Evolutionary conservation across 1,140 invertebrate species (phyloP).

Genomic region (Temnothorax curvispinosus): DNA sequence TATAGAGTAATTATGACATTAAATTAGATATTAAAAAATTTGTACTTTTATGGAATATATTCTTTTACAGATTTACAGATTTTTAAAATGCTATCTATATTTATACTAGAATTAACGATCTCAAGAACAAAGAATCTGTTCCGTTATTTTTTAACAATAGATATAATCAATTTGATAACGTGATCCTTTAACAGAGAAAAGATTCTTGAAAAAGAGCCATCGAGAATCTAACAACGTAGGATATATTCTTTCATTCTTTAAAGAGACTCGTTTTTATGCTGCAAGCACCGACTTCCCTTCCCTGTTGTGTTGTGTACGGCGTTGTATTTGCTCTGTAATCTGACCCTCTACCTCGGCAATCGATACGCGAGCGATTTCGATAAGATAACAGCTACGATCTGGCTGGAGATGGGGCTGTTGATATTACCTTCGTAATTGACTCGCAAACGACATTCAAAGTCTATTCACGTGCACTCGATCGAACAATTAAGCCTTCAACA

Average conservation of each 20-base stretch:
- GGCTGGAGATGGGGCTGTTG: slow-evolving; percentile 7
- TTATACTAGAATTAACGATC: background rate
- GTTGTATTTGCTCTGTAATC: slow-evolving; percentile 40
- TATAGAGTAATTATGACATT: background rate
- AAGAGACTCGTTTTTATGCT: slow-evolving; percentile 11
- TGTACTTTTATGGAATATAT: background rate
- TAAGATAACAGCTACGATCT: slow-evolving; percentile 55
- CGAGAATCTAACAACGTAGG: background rate
- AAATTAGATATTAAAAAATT: background rate
- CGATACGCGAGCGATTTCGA: slow-evolving; percentile 57
- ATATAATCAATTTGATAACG: slow-evolving; percentile 3
- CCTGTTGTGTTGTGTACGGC: slow-evolving; percentile 7
- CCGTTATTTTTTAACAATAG: background rate
- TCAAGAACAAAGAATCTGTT: background rate
- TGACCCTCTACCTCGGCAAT: slow-evolving; percentile 45
- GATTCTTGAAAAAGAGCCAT: background rate
- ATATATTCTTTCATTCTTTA: slow-evolving; percentile 3
- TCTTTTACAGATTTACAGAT: background rate
- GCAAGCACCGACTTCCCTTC: background rate
- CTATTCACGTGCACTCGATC: slow-evolving; percentile 34
- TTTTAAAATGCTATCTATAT: background rate
- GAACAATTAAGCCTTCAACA: slow-evolving; percentile 24
- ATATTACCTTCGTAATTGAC: slow-evolving; percentile 53
- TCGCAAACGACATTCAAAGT: slow-evolving; percentile 49
- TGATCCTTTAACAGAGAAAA: background rate